Base-by-base conservation (phyloP, 2,888 invertebrate genomes). In the Diarsia brunnea region DNA sequence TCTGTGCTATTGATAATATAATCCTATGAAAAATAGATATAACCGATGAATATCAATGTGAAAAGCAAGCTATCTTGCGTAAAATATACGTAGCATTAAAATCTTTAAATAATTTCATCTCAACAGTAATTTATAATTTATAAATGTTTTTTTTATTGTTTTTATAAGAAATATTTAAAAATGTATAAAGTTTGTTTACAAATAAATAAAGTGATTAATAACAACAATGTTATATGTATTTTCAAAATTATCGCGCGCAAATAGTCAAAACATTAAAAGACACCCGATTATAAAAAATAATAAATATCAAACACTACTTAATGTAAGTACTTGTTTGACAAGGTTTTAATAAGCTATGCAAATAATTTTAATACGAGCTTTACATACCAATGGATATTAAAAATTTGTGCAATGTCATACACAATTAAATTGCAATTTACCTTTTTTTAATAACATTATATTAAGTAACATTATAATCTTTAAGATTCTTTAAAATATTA, bases 281-380 rank as follows among this genome's bases (percentile, higher is more conserved):
- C 69, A 69, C 76, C 60, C 60, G 69, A 81, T 73, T 82, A 78
- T 73, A 78, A 81, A 75, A 73, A 78, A 77, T 84, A 49, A 65
- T 69, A 82, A 75, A 70, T 61, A 86, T 86, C 91, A 90, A 91
- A 91, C 90, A 91, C 89, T 90, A 91, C 90, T 91, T 91, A 93
- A 90, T 91, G 90, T 91, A 92, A 92, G 91, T 89, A 92, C 88
- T 91, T 91, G 91, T 91, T 92, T 88, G 90, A 92, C 87, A 89
- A 86, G 84, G 82, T 81, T 80, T 81, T 70, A 79, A 82, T 80
- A 88, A 81, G 84, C 84, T 83, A 84, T 71, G 76, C 79, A 83
- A 86, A 85, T 81, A 85, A 87, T 79, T 84, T 83, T 71, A 51
- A 84, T 75, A 82, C 81, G 78, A 83, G 63, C 27, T 82, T 81